Percentiles rank a stretch among this genome's conserved stretches.
Evolutionary conservation across 2,113 vertebrate species (phyloP).

Genomic region (Chlorocebus sabaeus): DNA sequence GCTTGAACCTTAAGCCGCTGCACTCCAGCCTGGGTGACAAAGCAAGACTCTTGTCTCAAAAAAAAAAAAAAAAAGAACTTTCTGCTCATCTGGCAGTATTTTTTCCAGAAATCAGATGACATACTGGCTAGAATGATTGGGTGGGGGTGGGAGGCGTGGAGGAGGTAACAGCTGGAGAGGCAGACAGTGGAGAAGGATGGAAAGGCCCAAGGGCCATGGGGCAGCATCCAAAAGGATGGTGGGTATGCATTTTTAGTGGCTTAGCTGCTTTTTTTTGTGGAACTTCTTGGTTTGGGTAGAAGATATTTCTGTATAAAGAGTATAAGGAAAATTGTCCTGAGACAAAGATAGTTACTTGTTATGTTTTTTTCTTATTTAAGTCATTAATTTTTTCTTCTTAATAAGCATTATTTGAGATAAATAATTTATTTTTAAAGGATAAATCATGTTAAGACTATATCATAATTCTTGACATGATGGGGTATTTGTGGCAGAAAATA

Average conservation of each 20-base stretch:
- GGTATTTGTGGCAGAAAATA: background rate
- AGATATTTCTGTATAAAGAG: background rate
- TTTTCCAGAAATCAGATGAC: background rate
- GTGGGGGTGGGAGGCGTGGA: fast-evolving
- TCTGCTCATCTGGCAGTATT: background rate
- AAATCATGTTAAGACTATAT: background rate
- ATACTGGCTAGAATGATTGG: too few relatives aligned
- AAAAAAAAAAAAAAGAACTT: background rate
- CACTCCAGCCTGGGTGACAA: too few relatives aligned
- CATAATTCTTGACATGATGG: background rate
- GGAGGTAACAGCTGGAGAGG: background rate
- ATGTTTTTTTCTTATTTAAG: background rate
- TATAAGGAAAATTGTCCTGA: background rate
- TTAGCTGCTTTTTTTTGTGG: background rate
- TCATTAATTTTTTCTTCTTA: background rate
- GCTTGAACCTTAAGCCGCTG: too few relatives aligned
- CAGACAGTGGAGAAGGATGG: background rate
- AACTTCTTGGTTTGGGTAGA: background rate
- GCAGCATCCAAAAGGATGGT: background rate
- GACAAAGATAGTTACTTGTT: background rate
- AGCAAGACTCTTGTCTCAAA: too few relatives aligned
- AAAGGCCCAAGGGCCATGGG: background rate
- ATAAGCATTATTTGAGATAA: background rate
- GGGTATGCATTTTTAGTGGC: background rate
- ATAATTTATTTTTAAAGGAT: constrained; percentile 30